Percentiles rank a stretch among this genome's conserved stretches.
These are phyloP conservation scores for Calcarius lapponicus DNA, from an alignment of 2,797 vertebrate genomes.

Conservation along the genomic window DNA sequence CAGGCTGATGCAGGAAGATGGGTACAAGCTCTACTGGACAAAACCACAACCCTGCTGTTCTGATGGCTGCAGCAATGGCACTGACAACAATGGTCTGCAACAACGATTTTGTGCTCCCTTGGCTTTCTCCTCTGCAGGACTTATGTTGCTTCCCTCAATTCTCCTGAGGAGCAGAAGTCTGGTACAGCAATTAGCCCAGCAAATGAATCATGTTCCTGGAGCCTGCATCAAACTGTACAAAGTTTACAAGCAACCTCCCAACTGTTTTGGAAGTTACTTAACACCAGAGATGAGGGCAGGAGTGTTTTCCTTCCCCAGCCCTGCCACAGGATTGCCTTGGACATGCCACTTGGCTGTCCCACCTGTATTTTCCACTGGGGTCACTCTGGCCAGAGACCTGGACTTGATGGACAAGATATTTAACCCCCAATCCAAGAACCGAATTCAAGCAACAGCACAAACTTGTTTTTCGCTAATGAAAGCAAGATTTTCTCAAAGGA, in stretches of 20 bases:
- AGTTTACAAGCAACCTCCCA: not conserved
- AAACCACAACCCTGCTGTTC: not conserved
- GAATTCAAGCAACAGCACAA: not conserved
- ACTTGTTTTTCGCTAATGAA: not conserved
- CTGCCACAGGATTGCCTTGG: not conserved
- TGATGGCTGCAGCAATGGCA: not conserved
- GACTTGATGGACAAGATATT: not conserved
- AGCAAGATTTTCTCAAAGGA: not conserved
- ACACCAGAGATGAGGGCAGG: not conserved
- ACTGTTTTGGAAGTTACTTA: not conserved
- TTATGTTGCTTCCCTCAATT: not conserved
- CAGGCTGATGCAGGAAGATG: not conserved
- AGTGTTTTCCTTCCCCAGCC: not conserved
- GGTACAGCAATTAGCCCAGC: constrained; percentile 3
- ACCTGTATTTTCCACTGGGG: not conserved
- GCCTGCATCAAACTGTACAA: not conserved
- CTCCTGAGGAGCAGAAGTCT: not conserved
- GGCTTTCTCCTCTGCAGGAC: not conserved
- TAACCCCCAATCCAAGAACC: not conserved
- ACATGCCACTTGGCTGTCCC: not conserved
- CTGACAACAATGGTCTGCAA: not conserved
- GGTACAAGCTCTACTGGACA: not conserved
- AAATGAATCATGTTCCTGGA: constrained; percentile 32
- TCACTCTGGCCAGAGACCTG: not conserved
- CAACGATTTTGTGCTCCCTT: not conserved